These are phyloP conservation scores for Aptenodytes forsteri DNA, from an alignment of 2,113 vertebrate species.

Conservation along the genomic window DNA sequence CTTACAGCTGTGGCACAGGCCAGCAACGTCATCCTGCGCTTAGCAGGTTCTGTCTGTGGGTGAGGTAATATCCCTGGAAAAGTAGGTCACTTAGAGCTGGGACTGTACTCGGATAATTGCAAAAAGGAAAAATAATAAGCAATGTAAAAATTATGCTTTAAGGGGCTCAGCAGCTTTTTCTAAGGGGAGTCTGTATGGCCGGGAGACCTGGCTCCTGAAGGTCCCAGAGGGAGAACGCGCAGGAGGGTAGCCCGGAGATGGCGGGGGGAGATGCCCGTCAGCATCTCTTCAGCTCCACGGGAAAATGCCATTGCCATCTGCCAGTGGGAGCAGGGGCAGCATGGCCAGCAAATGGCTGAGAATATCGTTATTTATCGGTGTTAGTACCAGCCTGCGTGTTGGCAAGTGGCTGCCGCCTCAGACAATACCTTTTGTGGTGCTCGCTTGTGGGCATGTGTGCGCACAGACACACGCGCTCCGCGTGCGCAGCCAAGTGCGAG, in stretches of 20 bases:
- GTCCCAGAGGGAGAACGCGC: not conserved
- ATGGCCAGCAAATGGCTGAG: conserved; percentile 31
- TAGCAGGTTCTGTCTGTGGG: not conserved
- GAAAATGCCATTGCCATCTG: conserved; percentile 30
- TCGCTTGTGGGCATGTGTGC: not conserved
- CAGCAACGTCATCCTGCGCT: not conserved
- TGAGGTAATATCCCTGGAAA: not conserved
- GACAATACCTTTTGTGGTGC: not conserved
- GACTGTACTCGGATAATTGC: not conserved
- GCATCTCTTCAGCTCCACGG: not conserved
- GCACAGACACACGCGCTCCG: not conserved
- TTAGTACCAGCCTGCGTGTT: not conserved
- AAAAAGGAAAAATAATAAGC: not conserved
- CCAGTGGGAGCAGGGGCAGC: conserved; percentile 29
- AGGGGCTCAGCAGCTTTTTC: not conserved
- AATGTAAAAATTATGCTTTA: not conserved
- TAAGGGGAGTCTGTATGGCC: not conserved
- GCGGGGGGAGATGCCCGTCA: not conserved
- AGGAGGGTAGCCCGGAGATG: not conserved
- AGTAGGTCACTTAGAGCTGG: not conserved
- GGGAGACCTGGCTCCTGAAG: not conserved
- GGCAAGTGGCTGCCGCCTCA: not conserved
- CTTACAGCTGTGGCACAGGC: not conserved
- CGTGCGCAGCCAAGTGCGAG: not conserved
- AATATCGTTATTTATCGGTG: not conserved